Base-by-base conservation (phyloP, 2,888 invertebrate genomes). In the Perizoma flavofasciatum region DNA sequence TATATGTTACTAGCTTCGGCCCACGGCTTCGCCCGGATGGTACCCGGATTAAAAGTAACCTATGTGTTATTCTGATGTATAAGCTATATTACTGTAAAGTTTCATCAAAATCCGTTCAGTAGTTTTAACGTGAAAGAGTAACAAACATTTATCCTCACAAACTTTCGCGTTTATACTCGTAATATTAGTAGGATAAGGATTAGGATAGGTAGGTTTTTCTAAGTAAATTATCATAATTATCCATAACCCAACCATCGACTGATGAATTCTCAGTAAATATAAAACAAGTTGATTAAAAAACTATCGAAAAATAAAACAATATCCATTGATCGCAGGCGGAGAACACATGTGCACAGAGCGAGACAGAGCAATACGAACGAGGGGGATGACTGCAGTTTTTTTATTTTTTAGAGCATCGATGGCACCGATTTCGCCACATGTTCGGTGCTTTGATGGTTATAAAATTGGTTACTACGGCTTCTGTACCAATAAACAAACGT, bases 381-480 rank as follows among this genome's bases (percentile, higher is more conserved):
- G 37, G 40, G 79, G 49, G 83, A 79, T 4, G 66, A 65, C 0
- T 61, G 61, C 62, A 51, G 68, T 74, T 72, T 77, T 35, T 78
- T 78, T 77, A 74, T 78, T 76, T 78, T 77, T 74, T 75, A 61
- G 39, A 52, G 60, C 75, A 71, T 72, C 69, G 74, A 72, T 76
- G 75, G 81, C 85, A 83, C 81, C 85, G 88, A 87, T 88, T 86
- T 87, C 61, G 81, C 84, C 88, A 86, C 82, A 85, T 88, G 86
- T 62, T 58, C 48, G 48, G 49, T 78, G 63, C 65, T 74, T 73
- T 72, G 76, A 79, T 78, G 73, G 77, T 71, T 79, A 77, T 81
- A 76, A 77, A 77, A 80, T 80, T 71, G 77, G 74, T 76, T 73
- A 66, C 63, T 63, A 60, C 56, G 56, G 63, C 56, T 64, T 39